phyloP scores from a whole-genome alignment of 2,888 invertebrate genomes.

The Melinaea menophilus region DNA sequence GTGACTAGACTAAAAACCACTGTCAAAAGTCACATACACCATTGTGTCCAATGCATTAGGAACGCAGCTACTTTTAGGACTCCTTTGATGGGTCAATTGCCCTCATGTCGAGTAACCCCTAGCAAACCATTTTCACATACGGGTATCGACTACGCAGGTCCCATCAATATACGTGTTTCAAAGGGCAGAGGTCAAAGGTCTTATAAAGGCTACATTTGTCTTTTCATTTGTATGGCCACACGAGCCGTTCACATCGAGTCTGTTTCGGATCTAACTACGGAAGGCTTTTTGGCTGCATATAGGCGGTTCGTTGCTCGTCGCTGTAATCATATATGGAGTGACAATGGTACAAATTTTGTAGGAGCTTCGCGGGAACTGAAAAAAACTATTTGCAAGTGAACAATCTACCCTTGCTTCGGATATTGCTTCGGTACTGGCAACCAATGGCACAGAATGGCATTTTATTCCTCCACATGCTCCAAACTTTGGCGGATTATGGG shows the following conservation, averaged over 20 bases:
- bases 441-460: constrained; percentile 23
- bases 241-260: constrained; percentile 37
- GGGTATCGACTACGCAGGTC: constrained; percentile 12
- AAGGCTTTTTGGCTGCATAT: constrained; percentile 32
- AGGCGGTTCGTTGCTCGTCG: constrained; percentile 26
- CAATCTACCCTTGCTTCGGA: background rate
- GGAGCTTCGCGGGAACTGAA: constrained; percentile 26
- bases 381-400: background rate
- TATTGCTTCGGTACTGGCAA: background rate
- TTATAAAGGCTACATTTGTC: constrained; percentile 11
- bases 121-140: constrained; percentile 17
- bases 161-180: background rate
- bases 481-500: constrained; percentile 31
- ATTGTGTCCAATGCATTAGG: constrained; percentile 15
- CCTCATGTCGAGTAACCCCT: constrained; percentile 1
- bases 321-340: constrained; percentile 28
- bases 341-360: constrained; percentile 31
- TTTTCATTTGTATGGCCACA: constrained; percentile 27
- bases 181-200: constrained; percentile 7
- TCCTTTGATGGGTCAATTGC: constrained; percentile 13
- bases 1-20: constrained; percentile 13
- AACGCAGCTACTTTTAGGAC: background rate
- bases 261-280: constrained; percentile 35
- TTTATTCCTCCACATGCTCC: constrained; percentile 29
- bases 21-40: constrained; percentile 8